These are phyloP conservation scores for Dione vanillae DNA, from an alignment of 2,888 invertebrate genomes.

Conservation along the genomic window DNA sequence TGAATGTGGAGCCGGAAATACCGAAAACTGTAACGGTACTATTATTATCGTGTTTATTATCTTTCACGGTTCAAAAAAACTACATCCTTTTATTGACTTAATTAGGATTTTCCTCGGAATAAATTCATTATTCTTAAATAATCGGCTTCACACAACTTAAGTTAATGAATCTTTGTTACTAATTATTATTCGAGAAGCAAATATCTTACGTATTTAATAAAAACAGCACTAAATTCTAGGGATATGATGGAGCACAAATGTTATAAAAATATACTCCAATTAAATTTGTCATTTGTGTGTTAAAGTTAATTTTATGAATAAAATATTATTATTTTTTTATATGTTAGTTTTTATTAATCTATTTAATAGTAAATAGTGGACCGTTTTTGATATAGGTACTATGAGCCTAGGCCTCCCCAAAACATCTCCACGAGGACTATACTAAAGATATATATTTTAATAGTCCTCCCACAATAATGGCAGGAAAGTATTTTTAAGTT, in stretches of 20 bases:
- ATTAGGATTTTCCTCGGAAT: constrained; percentile 8
- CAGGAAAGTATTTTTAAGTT: constrained; percentile 31
- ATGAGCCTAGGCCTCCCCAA: too few species aligned
- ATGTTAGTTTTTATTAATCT: too few species aligned
- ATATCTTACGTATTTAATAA: neutral
- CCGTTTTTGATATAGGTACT: too few species aligned
- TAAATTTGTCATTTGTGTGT: too few species aligned
- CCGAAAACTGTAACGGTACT: constrained; percentile 28
- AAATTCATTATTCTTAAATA: constrained; percentile 10
- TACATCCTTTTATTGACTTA: constrained; percentile 30
- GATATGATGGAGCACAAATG: too few species aligned
- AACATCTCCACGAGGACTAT: too few species aligned
- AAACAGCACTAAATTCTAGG: neutral
- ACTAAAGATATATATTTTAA: neutral
- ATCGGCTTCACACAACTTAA: neutral
- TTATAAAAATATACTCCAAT: too few species aligned
- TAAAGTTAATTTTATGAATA: too few species aligned
- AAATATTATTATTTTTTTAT: too few species aligned
- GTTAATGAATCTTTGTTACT: neutral
- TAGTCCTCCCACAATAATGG: neutral
- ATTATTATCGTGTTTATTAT: constrained; percentile 34
- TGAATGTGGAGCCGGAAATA: constrained; percentile 33
- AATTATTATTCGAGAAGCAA: neutral
- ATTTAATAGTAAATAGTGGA: too few species aligned
- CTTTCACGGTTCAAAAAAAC: constrained; percentile 35